Conservation (phyloP, 2,113 vertebrate species). For the Aleadryas rufinucha region DNA sequence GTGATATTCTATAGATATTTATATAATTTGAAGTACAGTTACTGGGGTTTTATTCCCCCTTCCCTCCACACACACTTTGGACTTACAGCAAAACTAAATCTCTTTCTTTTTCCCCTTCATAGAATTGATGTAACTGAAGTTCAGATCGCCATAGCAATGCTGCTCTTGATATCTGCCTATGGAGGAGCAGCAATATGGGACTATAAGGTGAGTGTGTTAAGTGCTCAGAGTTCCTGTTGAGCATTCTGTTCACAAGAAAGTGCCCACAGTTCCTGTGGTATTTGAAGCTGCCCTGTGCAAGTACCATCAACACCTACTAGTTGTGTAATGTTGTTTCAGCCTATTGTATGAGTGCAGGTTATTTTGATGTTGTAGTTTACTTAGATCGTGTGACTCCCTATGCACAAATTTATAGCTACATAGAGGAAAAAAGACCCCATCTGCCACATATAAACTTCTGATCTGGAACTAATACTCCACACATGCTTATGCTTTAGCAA, state of each 20-base stretch:
- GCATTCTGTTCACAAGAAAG: not conserved
- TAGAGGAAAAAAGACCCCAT: conserved; percentile 42
- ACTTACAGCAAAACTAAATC: not conserved
- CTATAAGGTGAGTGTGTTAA: conserved; percentile 71
- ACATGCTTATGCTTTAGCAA: not conserved
- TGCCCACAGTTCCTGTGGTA: not conserved
- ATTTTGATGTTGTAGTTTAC: not conserved
- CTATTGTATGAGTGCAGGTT: not conserved
- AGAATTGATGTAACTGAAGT: conserved; percentile 97
- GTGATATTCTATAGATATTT: not conserved
- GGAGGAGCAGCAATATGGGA: conserved; percentile 89
- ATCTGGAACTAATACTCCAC: not conserved
- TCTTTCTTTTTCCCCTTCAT: not conserved
- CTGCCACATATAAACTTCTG: not conserved
- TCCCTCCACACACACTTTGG: not conserved
- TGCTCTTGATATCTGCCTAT: conserved; percentile 87
- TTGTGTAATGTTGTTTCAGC: not conserved
- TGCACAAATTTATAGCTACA: not conserved
- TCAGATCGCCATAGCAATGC: conserved; percentile 82
- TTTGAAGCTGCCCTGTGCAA: not conserved
- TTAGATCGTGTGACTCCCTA: not conserved
- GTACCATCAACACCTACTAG: not conserved
- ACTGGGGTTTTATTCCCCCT: not conserved
- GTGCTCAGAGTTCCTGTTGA: not conserved
- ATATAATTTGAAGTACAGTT: not conserved